Base-by-base conservation (phyloP, 2,113 vertebrate species). In the Alosa alosa region DNA sequence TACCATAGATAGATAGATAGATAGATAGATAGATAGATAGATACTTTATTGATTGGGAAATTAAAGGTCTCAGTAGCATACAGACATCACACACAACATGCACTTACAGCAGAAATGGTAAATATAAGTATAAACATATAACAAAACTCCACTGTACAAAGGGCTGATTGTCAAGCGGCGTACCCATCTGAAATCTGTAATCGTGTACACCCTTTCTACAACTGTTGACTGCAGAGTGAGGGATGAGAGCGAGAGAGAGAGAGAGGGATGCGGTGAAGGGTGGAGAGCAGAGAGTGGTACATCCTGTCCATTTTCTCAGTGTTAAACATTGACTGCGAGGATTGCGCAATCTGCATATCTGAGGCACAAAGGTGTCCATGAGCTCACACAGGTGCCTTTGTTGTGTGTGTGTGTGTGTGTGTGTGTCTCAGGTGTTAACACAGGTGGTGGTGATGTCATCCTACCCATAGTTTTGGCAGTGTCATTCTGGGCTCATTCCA, bases 281-380 rank as follows among this genome's bases (percentile, higher is more conserved):
- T 31, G 31, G 6, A 47, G 22, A 57, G 46, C 7, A 36, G n/a
- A 75, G 46, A 31, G 25, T 31, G 36, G 17, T 60, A 85, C 85
- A 84, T 84, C 81, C 46, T 72, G 68, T 88, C 85, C 84, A 86
- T 72, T 9, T 36, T 25, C 25, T 7, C 25, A 31, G 64, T 13
- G 84, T 90, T 88, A 87, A 87, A 86, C 60, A 81, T 75, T 75
- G 87, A 88, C 78, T 46, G 25, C 36, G 15, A 52, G 68, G 25
- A 25, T 85, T 89, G 60, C 39, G 64, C 86, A 86, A 90, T 81
- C 20, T 7, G 50, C 9, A 36, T 22, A 36, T 25, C 11, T 41
- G 47, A 52, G 25, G 13, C 3, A n/a, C 39, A 57, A 50, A 83
- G 25, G 31, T 31, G 10, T 57, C 25, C 22, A 13, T 49, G 47